A percentile compares a stretch with the other conserved stretches of the same genome.
Evolutionary conservation across 2,797 vertebrate genomes (phyloP).

Genomic region (Etheostoma nigrum): DNA sequence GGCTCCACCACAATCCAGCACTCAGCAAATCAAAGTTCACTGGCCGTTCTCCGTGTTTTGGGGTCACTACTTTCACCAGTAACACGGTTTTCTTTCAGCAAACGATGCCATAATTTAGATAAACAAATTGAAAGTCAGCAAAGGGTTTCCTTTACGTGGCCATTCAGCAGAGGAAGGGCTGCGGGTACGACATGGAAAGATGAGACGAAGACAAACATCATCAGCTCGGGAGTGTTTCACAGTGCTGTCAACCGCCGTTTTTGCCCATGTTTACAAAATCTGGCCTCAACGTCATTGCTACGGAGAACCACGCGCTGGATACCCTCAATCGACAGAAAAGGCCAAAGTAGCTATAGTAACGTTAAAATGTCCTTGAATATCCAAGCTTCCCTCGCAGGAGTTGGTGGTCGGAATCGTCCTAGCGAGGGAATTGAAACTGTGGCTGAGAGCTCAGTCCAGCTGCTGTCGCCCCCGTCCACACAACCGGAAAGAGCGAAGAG

Average conservation of each 20-base stretch:
- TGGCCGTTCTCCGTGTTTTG: slow-evolving; percentile 17
- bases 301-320: slow-evolving; percentile 45
- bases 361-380: slow-evolving; percentile 79
- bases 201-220: slow-evolving; percentile 59
- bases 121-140: slow-evolving; percentile 52
- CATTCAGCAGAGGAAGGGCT: slow-evolving; percentile 46
- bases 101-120: slow-evolving; percentile 53
- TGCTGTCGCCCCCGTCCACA: slow-evolving; percentile 29
- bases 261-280: slow-evolving; percentile 66
- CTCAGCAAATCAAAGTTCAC: slow-evolving; percentile 61
- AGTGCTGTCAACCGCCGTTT: slow-evolving; percentile 32
- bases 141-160: slow-evolving; percentile 51
- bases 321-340: slow-evolving; percentile 65
- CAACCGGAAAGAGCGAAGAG: slow-evolving; percentile 37
- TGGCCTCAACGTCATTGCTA: slow-evolving; percentile 51
- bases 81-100: slow-evolving; percentile 31
- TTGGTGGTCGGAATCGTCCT: slow-evolving; percentile 35
- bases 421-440: not conserved
- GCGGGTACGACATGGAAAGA: slow-evolving; percentile 52
- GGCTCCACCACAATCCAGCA: slow-evolving; percentile 34
- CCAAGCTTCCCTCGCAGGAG: slow-evolving; percentile 44
- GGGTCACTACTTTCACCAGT: slow-evolving; percentile 12
- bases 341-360: slow-evolving; percentile 67
- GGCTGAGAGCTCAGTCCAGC: slow-evolving; percentile 22
- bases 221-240: slow-evolving; percentile 22